Base-by-base conservation (phyloP, 2,888 invertebrate species). In the Drosophila prolongata region DNA sequence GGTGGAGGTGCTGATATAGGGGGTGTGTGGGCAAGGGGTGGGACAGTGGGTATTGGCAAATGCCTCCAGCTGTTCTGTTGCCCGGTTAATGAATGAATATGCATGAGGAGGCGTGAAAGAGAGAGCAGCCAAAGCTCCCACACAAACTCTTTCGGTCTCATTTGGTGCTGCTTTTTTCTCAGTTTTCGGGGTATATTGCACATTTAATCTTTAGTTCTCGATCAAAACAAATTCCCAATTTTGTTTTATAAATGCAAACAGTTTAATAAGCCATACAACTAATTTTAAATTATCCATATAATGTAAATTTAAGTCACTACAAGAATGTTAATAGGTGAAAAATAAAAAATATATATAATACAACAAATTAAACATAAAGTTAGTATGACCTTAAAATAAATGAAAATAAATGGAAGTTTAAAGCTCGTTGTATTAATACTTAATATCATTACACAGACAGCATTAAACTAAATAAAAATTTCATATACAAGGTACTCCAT, bases 51-150 rank as follows among this genome's bases (percentile, higher is more conserved):
- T 42, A 8, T 34, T 54, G 62, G 37, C 53, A 77, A 83, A 79
- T 81, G 70, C 74, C 78, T 75, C 66, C 87, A 87, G 84, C 87
- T 83, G 83, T 71, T 76, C 62, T 16, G 38, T 58, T 67, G 79
- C 79, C 74, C 68, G 76, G 79, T 76, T 84, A 83, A 83, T 84
- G 81, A 87, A 81, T 87, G 87, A 83, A 83, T 83, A 83, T 83
- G 79, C 81, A 87, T 83, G 84, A 81, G 84, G 14, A 34, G 40
- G 34, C 11, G 24, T 54, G 13, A 43, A 34, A 46, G 13, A 8
- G 34, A n/a, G 3, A 5, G 14, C 30, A 14, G 14, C 19, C 30
- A 60, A 61, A 19, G 37, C 61, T 34, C n/a, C 34, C 34, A 49
- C 38, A 9, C 30, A 56, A 38, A 38, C 14, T 27, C 16, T 14